Conservation (phyloP, 2,888 invertebrate genomes). For the Antheraea assamensis region DNA sequence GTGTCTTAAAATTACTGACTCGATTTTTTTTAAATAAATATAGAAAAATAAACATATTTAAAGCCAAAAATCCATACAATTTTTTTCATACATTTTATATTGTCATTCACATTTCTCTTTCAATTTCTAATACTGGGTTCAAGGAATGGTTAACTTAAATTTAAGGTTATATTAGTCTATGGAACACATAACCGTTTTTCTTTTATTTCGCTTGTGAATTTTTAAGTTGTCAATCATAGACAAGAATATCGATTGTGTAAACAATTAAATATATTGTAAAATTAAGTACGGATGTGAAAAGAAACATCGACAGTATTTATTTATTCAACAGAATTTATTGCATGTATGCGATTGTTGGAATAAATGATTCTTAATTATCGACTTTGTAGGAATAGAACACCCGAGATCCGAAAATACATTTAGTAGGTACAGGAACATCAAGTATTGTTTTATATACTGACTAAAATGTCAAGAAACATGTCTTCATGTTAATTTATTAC, state of each 20-base stretch:
- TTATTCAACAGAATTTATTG: no score
- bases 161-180: constrained; percentile 14
- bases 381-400: constrained; percentile 1
- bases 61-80: constrained; percentile 52
- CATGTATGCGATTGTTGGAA: no score
- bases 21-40: constrained; percentile 53
- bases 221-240: constrained; percentile 10
- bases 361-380: not conserved
- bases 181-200: constrained; percentile 20
- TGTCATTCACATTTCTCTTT: constrained; percentile 35
- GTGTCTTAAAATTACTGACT: constrained; percentile 75
- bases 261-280: not conserved
- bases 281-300: not conserved
- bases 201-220: constrained; percentile 3
- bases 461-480: constrained; percentile 1
- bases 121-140: constrained; percentile 62
- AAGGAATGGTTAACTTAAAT: constrained; percentile 61
- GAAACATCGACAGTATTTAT: not conserved
- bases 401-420: constrained; percentile 6
- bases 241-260: not conserved
- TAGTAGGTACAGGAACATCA: constrained; percentile 3
- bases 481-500: not conserved
- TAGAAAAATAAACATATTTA: constrained; percentile 45
- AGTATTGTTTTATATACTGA: not conserved
- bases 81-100: constrained; percentile 25